Percentiles rank a stretch among this genome's conserved stretches.
phyloP scores from a whole-genome alignment of 2,888 invertebrate genomes.

The Teleiodes luculella region DNA sequence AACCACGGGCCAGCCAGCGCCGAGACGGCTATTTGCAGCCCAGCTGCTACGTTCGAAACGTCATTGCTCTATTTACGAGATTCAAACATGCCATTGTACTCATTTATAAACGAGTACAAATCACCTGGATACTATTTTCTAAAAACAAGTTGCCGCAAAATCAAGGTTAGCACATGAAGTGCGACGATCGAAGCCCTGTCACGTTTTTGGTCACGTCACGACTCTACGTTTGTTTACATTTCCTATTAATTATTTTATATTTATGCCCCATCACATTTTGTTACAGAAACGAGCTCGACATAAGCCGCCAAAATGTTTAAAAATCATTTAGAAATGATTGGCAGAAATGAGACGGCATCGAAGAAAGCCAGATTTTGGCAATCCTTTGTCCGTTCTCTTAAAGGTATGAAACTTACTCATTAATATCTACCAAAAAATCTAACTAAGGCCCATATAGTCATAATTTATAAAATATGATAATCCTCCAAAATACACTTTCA shows the following conservation, averaged over 20 bases:
- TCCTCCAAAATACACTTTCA: too few relatives aligned
- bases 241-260: background rate
- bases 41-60: conserved; percentile 61
- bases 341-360: conserved; percentile 93
- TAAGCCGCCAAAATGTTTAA: conserved; percentile 90
- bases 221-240: background rate
- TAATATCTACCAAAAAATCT: too few relatives aligned
- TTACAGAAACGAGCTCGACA: conserved; percentile 88
- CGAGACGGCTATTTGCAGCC: conserved; percentile 65
- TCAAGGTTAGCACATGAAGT: conserved; percentile 51
- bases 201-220: conserved; percentile 12
- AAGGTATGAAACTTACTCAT: conserved; percentile 81
- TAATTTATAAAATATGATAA: too few relatives aligned
- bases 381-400: conserved; percentile 93
- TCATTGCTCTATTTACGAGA: conserved; percentile 73
- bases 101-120: too few relatives aligned
- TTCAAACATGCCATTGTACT: conserved; percentile 59
- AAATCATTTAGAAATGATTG: conserved; percentile 95
- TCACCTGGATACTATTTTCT: conserved; percentile 58
- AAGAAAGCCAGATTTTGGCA: conserved; percentile 97
- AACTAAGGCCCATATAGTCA: too few relatives aligned
- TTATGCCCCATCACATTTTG: conserved; percentile 31
- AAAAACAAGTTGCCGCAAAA: conserved; percentile 27
- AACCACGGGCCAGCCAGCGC: conserved; percentile 53
- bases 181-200: background rate